Evolutionary conservation across 2,888 invertebrate species (phyloP).

Genomic region (Xylota segnis): DNA sequence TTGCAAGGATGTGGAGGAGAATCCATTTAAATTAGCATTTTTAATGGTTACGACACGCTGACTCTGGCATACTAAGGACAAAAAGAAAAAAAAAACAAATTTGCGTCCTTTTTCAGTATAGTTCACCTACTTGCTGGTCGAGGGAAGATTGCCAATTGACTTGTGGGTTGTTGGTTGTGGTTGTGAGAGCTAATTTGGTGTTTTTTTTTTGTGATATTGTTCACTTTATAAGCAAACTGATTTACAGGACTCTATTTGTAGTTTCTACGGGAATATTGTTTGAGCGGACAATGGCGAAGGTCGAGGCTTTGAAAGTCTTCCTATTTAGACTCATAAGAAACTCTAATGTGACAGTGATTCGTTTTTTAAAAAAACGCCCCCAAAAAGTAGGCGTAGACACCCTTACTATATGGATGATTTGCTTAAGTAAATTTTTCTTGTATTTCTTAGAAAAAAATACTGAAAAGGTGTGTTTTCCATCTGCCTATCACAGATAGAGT

Average conservation of each 20-base stretch:
- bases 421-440: too few species aligned
- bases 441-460: too few species aligned
- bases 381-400: too few species aligned
- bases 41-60: slow-evolving; percentile 71
- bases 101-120: slow-evolving; percentile 53
- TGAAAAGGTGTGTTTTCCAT: too few species aligned
- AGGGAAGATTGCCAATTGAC: slow-evolving; percentile 54
- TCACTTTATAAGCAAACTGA: neutral
- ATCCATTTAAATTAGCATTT: slow-evolving; percentile 76
- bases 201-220: slow-evolving; percentile 16
- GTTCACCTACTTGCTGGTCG: slow-evolving; percentile 61
- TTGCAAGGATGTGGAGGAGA: slow-evolving; percentile 52
- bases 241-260: slow-evolving; percentile 47
- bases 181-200: slow-evolving; percentile 41
- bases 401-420: too few species aligned
- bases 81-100: slow-evolving; percentile 28
- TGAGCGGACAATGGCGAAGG: too few species aligned
- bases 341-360: too few species aligned
- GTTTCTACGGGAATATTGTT: neutral
- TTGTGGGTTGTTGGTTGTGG: slow-evolving; percentile 33
- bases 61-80: slow-evolving; percentile 53
- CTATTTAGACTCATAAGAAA: too few species aligned
- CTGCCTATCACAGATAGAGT: too few species aligned
- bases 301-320: too few species aligned
- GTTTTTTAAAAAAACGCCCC: too few species aligned